phyloP scores from a whole-genome alignment of 2,888 invertebrate species.

The Heliconius ethilla region DNA sequence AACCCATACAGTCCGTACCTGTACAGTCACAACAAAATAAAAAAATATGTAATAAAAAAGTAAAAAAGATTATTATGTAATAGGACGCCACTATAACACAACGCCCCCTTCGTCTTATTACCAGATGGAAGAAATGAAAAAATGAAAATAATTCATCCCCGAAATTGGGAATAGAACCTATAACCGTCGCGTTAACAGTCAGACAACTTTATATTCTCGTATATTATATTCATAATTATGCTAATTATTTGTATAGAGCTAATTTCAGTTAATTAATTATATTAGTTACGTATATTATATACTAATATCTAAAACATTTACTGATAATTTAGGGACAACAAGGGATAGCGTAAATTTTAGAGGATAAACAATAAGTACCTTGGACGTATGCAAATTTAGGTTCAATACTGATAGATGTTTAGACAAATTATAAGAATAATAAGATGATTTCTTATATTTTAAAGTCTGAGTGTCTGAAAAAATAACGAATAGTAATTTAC shows the following conservation, averaged over 20 bases:
- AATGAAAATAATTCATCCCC: neutral
- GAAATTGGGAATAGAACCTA: neutral
- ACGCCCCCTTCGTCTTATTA: neutral
- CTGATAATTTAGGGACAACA: too few species aligned
- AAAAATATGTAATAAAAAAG: too few species aligned
- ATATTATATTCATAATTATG: neutral
- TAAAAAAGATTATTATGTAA: too few species aligned
- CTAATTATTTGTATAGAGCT: neutral
- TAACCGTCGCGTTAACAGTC: neutral
- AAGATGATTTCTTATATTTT: too few species aligned
- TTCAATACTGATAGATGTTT: neutral
- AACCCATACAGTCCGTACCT: too few species aligned
- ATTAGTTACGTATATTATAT: neutral
- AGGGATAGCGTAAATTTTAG: too few species aligned
- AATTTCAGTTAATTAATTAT: neutral
- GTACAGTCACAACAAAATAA: too few species aligned
- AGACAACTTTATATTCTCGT: neutral
- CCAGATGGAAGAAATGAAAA: neutral
- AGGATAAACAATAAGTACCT: neutral
- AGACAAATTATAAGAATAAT: too few species aligned
- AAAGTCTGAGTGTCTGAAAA: too few species aligned
- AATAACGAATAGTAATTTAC: too few species aligned
- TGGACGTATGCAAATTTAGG: neutral
- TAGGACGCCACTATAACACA: neutral
- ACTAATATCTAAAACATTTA: too few species aligned